These are phyloP conservation scores for Metalampra italica DNA, from an alignment of 2,888 invertebrate species.

Conservation along the genomic window DNA sequence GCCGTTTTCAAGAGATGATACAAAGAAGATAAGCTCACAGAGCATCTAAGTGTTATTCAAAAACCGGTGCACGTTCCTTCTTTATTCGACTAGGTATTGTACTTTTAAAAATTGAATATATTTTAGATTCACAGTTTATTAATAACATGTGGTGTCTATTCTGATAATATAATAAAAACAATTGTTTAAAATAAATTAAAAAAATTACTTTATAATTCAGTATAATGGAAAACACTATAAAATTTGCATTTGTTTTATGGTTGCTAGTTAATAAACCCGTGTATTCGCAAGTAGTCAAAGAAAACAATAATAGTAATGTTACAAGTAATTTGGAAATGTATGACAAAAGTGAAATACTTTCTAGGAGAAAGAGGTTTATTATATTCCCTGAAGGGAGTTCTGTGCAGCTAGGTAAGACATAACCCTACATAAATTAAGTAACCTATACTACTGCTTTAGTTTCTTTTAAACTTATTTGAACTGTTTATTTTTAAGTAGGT, in stretches of 20 bases:
- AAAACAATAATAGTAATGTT: not conserved
- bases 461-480: no score
- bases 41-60: slow-evolving; percentile 22
- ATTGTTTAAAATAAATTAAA: no score
- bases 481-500: no score
- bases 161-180: no score
- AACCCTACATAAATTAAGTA: no score
- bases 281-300: not conserved
- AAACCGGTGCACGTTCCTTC: slow-evolving; percentile 13
- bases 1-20: slow-evolving; percentile 21
- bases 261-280: not conserved
- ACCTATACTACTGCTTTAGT: no score
- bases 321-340: slow-evolving; percentile 1
- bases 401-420: slow-evolving; percentile 73
- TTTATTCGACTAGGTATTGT: not conserved
- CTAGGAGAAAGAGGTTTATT: slow-evolving; percentile 76
- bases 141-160: no score
- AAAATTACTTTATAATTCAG: no score
- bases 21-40: slow-evolving; percentile 20
- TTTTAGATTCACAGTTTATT: no score
- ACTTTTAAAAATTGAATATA: no score
- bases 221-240: not conserved
- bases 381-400: slow-evolving; percentile 81
- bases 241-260: not conserved
- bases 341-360: slow-evolving; percentile 43